Evolutionary conservation across 2,113 vertebrate genomes (phyloP).

Genomic region (Suricata suricatta): DNA sequence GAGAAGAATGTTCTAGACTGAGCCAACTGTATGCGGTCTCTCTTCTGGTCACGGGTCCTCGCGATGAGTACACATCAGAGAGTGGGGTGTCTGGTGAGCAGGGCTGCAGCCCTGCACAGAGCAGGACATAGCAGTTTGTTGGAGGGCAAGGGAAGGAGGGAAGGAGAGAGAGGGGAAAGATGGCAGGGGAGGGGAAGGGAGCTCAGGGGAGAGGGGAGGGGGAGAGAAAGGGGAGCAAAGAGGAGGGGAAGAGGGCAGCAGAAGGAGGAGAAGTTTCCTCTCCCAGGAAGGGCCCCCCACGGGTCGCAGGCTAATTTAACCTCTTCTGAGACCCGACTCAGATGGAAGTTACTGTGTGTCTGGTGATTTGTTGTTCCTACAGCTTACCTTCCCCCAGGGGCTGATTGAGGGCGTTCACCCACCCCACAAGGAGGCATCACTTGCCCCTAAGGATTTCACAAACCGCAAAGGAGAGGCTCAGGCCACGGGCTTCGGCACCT

Average conservation of each 20-base stretch:
- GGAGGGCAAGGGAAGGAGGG: not conserved
- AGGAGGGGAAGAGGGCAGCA: accelerated
- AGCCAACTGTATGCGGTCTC: accelerated
- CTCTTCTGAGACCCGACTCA: not conserved
- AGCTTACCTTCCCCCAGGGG: not conserved
- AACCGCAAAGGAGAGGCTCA: not conserved
- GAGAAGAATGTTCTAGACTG: not conserved
- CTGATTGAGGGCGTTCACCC: not conserved
- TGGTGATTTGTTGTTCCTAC: not conserved
- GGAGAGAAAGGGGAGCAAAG: not conserved
- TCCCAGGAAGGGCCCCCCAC: not conserved
- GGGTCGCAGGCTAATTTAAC: not conserved
- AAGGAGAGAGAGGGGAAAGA: too few relatives aligned
- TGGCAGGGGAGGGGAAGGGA: not conserved
- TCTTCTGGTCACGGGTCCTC: not conserved
- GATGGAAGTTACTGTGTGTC: not conserved
- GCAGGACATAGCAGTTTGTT: accelerated
- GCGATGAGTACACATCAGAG: accelerated
- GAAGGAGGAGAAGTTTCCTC: too few relatives aligned
- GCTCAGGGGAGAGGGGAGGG: accelerated
- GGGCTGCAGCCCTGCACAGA: not conserved
- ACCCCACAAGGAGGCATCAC: not conserved
- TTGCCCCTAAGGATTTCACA: not conserved
- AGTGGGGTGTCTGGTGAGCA: not conserved
- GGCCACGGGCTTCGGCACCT: accelerated